Evolutionary conservation across 2,888 invertebrate genomes (phyloP).

Genomic region (Lagria hirta): DNA sequence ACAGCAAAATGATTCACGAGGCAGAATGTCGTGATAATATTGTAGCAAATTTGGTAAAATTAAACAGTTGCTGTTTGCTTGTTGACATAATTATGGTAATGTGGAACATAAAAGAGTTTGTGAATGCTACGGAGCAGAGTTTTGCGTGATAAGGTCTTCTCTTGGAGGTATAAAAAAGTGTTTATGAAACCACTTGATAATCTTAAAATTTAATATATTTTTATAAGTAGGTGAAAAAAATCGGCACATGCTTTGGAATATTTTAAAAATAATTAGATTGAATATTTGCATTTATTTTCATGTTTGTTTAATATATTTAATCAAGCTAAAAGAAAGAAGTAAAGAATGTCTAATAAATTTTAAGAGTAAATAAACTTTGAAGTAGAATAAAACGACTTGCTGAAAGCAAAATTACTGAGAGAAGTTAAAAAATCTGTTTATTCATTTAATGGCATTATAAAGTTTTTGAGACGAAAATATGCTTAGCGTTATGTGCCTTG

Average conservation of each 20-base stretch:
- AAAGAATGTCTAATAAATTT: conserved; percentile 9
- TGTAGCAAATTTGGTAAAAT: conserved; percentile 15
- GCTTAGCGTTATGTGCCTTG: conserved; percentile 19
- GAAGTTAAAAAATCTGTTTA: conserved; percentile 18
- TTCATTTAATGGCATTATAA: conserved; percentile 23
- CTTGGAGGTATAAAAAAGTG: conserved; percentile 21
- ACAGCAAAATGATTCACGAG: too few relatives aligned
- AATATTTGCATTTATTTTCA: conserved; percentile 29
- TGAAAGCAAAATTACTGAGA: conserved; percentile 16
- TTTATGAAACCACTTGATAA: conserved; percentile 27
- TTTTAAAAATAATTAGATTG: conserved; percentile 37
- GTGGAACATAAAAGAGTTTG: conserved; percentile 15
- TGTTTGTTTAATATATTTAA: conserved; percentile 17
- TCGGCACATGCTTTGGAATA: conserved; percentile 33
- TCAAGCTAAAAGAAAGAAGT: conserved; percentile 9
- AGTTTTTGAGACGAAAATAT: conserved; percentile 22
- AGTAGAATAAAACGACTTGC: conserved; percentile 13
- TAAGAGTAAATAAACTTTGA: conserved; percentile 4
- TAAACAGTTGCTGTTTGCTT: conserved; percentile 12
- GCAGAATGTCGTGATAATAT: too few relatives aligned
- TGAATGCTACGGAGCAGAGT: conserved; percentile 8
- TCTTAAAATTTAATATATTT: conserved; percentile 33
- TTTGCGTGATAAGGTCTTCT: conserved; percentile 18
- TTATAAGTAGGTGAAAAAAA: conserved; percentile 28
- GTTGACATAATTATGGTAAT: conserved; percentile 16